Base-by-base conservation (phyloP, 2,797 vertebrate species). In the Sebastes hubbsi region DNA sequence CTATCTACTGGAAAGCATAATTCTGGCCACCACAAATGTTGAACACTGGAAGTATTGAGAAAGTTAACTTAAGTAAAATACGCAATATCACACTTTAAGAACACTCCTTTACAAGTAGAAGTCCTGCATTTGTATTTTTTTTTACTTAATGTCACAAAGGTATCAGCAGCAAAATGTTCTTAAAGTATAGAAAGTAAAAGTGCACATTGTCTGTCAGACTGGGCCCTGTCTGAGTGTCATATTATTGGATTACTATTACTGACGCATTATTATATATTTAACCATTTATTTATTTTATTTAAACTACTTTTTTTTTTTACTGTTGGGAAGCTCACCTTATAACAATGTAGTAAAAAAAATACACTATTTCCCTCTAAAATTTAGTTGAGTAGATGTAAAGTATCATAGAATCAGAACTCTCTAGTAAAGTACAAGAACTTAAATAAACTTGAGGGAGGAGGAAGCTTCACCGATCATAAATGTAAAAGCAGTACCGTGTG, bases 1-100 rank as follows among this genome's bases (percentile, higher is more conserved):
- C 13, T 22, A 3, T 11, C 52, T 11, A 25, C 18, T 0, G 18
- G 29, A 16, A 4, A 34, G 24, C 29, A 16, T 46, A 6, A 24
- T 8, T 42, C 12, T 42, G 38, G 38, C 6, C 38, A 42, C 38
- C 38, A 42, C 14, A 42, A 42, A 42, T 42, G 38, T 42, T 42
- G 38, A 42, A 0, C 0, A 42, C 14, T 16, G 6, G 14, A 42
- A 56, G 8, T 24, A 12, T 5, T 20, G 22, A 42, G 32, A 58
- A 29, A 0, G 1, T 56, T 55, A 27, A 22, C 61, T 29, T 13
- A 10, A 30, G 20, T 60, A 59, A 58, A 30, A 22, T 30, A 42
- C 30, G 42, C 3, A 27, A 73, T 13, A 38, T 46, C 14, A 8
- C n/a, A 54, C 18, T 29, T 22, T 52, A 9, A 22, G 32, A 22